Percentiles rank a stretch among this genome's conserved stretches.
Conservation (phyloP, 2,113 vertebrate species). For the Sylvietta virens region DNA sequence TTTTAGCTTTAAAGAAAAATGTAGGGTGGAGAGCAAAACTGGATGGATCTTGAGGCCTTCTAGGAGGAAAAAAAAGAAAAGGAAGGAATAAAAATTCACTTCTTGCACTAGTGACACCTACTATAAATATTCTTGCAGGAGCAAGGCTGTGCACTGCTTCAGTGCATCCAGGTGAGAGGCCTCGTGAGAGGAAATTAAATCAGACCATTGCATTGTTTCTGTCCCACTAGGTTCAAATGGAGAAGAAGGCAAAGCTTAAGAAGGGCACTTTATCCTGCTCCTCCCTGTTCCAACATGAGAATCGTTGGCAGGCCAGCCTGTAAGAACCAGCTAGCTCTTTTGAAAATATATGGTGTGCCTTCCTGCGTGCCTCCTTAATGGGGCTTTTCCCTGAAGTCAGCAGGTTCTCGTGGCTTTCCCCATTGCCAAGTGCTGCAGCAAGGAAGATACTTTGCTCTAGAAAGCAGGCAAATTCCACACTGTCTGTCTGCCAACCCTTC, state of each 20-base stretch:
- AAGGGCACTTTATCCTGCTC: background rate
- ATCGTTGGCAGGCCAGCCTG: background rate
- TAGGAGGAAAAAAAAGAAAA: background rate
- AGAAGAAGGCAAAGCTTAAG: background rate
- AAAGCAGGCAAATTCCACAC: background rate
- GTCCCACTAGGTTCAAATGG: background rate
- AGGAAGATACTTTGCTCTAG: background rate
- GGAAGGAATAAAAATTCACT: background rate
- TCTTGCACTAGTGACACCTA: background rate
- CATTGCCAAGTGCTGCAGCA: background rate
- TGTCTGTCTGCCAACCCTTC: background rate
- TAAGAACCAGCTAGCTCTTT: background rate
- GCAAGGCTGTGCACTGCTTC: background rate
- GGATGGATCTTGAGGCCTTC: background rate
- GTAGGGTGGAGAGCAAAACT: background rate
- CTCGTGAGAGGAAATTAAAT: constrained; percentile 4
- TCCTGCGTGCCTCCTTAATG: background rate
- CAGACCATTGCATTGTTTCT: constrained; percentile 22
- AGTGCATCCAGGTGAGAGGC: constrained; percentile 36
- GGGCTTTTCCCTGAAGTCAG: background rate
- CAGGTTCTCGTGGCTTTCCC: background rate
- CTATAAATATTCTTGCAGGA: background rate
- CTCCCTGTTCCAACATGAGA: background rate
- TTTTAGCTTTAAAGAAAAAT: background rate
- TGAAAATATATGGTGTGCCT: background rate